These are phyloP conservation scores for Sarcophaga variegata DNA, from an alignment of 2,888 invertebrate species.

Conservation along the genomic window DNA sequence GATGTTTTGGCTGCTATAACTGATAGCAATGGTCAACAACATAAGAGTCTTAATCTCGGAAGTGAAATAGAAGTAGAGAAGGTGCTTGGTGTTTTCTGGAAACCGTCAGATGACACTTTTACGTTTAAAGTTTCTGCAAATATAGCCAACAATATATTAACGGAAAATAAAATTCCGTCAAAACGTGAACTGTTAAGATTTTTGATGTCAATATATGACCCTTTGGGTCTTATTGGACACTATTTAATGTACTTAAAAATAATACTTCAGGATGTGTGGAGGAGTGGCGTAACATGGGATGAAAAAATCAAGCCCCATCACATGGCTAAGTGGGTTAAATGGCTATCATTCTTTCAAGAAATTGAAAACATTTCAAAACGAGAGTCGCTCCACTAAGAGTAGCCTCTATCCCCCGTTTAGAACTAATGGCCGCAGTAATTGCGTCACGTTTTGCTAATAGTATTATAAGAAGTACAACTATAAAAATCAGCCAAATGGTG, in stretches of 20 bases:
- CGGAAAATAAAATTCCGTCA: background rate
- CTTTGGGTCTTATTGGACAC: conserved; percentile 37
- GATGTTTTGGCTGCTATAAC: conserved; percentile 30
- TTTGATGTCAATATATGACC: conserved; percentile 61
- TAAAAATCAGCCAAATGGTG: conserved; percentile 30
- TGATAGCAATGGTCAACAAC: background rate
- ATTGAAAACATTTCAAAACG: conserved; percentile 22
- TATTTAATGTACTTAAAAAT: conserved; percentile 43
- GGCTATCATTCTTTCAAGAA: conserved; percentile 43
- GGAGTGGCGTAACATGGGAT: conserved; percentile 41
- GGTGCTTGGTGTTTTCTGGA: conserved; percentile 58
- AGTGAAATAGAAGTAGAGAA: conserved; percentile 29
- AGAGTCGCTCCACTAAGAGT: conserved; percentile 33
- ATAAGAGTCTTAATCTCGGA: conserved; percentile 34
- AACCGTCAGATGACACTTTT: conserved; percentile 40
- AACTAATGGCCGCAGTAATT: conserved; percentile 62
- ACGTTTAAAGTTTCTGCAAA: conserved; percentile 45
- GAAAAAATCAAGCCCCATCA: conserved; percentile 22
- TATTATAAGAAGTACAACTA: conserved; percentile 5
- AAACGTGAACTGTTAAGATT: conserved; percentile 61
- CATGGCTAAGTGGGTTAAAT: conserved; percentile 37
- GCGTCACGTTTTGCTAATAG: conserved; percentile 40
- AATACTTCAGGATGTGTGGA: conserved; percentile 33
- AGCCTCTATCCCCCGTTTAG: conserved; percentile 57
- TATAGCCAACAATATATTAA: background rate